Evolutionary conservation across 2,797 vertebrate genomes (phyloP).

Genomic region (Gallinago solitaria): DNA sequence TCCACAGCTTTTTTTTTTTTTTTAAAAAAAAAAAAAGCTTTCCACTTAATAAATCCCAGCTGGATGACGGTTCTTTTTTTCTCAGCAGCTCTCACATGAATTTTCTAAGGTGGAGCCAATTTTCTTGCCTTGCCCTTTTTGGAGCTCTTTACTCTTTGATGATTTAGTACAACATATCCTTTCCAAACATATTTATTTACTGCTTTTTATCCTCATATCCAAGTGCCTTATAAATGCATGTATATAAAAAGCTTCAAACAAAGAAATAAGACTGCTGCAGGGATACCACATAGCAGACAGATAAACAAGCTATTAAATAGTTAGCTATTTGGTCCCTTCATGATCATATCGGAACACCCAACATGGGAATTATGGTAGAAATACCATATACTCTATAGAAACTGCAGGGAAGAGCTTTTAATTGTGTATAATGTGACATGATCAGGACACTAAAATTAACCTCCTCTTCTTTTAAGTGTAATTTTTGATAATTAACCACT

Average conservation of each 20-base stretch:
- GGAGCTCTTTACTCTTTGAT: neutral
- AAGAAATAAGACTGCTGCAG: constrained; percentile 23
- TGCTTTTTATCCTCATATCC: neutral
- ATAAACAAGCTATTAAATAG: constrained; percentile 27
- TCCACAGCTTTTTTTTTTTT: neutral
- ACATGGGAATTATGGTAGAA: neutral
- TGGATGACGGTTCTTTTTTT: constrained; percentile 21
- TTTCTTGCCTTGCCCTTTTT: constrained; percentile 6
- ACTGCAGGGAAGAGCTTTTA: neutral
- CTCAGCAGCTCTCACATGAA: neutral
- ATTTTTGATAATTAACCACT: neutral
- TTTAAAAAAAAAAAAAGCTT: neutral
- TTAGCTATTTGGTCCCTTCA: neutral
- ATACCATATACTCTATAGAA: neutral
- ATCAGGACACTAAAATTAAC: neutral
- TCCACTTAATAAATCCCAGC: constrained; percentile 27
- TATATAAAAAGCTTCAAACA: neutral
- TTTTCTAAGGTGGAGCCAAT: constrained; percentile 10
- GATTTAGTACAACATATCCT: neutral
- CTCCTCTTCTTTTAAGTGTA: neutral
- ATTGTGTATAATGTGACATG: neutral
- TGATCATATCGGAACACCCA: neutral
- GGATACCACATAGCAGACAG: neutral
- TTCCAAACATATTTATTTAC: constrained; percentile 32
- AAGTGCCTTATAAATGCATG: neutral